Evolutionary conservation across 2,888 invertebrate species (phyloP).

Genomic region (Villa cingulata): DNA sequence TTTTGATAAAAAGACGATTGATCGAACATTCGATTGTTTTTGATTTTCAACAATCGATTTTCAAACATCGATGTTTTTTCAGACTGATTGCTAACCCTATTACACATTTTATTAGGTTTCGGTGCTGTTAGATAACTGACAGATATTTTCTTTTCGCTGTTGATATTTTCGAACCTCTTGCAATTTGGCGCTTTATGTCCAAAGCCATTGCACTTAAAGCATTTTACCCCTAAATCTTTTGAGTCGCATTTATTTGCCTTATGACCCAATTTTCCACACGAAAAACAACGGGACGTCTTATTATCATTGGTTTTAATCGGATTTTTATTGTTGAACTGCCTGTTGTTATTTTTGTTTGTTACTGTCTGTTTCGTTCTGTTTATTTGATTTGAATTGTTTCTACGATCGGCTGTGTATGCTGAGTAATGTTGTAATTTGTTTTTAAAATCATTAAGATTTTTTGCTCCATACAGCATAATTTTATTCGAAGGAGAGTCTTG

Average conservation of each 20-base stretch:
- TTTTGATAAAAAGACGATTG: no score
- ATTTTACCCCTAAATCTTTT: not conserved
- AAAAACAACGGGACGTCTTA: not conserved
- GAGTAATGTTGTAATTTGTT: not conserved
- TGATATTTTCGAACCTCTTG: no score
- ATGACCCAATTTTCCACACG: not conserved
- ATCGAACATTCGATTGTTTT: no score
- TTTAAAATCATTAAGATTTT: not conserved
- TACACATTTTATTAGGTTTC: no score
- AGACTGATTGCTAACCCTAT: no score
- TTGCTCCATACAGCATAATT: not conserved
- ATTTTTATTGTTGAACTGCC: not conserved
- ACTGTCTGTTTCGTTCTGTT: not conserved
- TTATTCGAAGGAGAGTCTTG: not conserved
- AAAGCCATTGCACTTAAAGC: not conserved
- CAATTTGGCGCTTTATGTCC: not conserved
- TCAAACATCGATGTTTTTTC: no score
- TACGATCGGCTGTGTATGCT: not conserved
- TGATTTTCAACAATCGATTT: no score
- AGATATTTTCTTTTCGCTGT: not conserved
- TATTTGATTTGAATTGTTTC: not conserved
- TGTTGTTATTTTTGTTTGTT: no score
- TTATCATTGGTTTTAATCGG: not conserved
- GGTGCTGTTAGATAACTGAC: no score
- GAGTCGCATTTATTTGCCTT: not conserved